A percentile compares a stretch with the other conserved stretches of the same genome.
Evolutionary conservation across 1,140 invertebrate genomes (phyloP).

Genomic region (Meloidogyne floridensis): DNA sequence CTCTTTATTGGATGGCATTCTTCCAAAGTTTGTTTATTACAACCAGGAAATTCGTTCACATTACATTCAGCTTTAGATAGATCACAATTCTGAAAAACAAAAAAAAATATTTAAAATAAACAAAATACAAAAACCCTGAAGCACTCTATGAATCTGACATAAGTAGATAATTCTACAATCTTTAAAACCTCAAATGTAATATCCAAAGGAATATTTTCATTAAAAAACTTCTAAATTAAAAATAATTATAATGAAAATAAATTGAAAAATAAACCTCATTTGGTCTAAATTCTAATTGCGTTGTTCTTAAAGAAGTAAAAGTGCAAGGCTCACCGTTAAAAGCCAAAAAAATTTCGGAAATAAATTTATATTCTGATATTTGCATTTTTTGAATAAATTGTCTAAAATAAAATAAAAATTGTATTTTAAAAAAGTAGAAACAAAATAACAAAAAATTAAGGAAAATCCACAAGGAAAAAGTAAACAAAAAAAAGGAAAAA

Average conservation of each 20-base stretch:
- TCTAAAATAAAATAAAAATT: not conserved
- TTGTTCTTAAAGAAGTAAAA: not conserved
- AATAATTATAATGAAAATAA: not conserved
- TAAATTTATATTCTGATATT: not conserved
- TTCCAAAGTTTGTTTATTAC: not conserved
- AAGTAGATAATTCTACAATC: slow-evolving; percentile 7
- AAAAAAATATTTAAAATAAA: not conserved
- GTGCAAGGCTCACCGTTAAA: slow-evolving; percentile 15
- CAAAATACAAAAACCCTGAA: not conserved
- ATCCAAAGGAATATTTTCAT: not conserved
- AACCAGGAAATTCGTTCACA: not conserved
- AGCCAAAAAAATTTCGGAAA: slow-evolving; percentile 28
- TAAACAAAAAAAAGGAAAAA: not conserved
- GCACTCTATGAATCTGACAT: slow-evolving; percentile 15
- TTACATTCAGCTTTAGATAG: not conserved
- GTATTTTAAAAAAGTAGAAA: no score
- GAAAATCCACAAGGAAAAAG: no score
- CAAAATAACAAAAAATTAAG: no score
- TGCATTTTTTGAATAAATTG: not conserved
- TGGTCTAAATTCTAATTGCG: slow-evolving; percentile 1
- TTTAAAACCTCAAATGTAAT: not conserved
- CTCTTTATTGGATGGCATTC: slow-evolving; percentile 11
- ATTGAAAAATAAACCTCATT: slow-evolving; percentile 9
- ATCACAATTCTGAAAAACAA: not conserved
- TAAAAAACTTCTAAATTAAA: slow-evolving; percentile 5